Evolutionary conservation across 2,888 invertebrate genomes (phyloP).

Genomic region (Pecten maximus): DNA sequence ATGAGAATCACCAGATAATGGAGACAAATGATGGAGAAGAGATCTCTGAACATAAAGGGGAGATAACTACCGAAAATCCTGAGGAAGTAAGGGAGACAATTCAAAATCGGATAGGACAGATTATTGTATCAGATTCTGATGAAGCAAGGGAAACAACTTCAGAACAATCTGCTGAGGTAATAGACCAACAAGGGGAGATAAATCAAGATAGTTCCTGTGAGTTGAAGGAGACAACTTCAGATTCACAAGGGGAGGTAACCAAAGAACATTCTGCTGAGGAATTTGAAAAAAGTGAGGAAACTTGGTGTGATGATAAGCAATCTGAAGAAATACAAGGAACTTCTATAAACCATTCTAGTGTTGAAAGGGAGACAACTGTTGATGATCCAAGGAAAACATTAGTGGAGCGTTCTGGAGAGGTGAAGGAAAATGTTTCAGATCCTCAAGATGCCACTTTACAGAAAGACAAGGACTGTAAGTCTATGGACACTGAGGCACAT

Average conservation of each 20-base stretch:
- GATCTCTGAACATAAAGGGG: neutral
- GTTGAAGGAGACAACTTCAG: neutral
- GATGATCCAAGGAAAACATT: neutral
- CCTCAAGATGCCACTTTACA: neutral
- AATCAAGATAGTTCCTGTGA: neutral
- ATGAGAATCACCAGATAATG: neutral
- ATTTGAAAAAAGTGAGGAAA: conserved; percentile 36
- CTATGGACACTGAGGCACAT: neutral
- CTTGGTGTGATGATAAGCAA: conserved; percentile 13
- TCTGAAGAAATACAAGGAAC: neutral
- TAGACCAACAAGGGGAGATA: neutral
- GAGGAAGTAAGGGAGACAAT: neutral
- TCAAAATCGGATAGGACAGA: neutral
- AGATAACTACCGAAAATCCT: neutral
- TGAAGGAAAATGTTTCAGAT: neutral
- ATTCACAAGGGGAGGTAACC: neutral
- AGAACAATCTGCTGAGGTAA: neutral
- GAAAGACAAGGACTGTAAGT: neutral
- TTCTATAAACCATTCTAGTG: neutral
- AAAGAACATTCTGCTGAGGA: neutral
- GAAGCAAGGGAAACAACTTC: neutral
- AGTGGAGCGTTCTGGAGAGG: neutral
- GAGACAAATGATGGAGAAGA: neutral
- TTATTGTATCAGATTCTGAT: neutral
- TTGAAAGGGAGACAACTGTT: neutral